phyloP scores from a whole-genome alignment of 1,140 invertebrate genomes.

The Penaeus vannamei region DNA sequence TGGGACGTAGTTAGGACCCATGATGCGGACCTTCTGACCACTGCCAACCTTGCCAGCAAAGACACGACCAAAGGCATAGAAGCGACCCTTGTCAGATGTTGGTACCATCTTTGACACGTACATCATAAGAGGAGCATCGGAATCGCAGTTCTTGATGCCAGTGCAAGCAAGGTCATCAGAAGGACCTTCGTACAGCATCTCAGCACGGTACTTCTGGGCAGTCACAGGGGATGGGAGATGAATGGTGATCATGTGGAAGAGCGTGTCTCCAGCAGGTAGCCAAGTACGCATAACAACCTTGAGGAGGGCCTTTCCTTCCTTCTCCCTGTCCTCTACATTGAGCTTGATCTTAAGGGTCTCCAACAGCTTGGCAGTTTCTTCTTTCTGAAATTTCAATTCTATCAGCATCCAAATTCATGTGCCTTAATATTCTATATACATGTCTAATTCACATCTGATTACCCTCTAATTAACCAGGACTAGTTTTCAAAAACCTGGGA shows the following conservation, averaged over 20 bases:
- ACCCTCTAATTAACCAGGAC: no score
- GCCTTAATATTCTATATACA: no score
- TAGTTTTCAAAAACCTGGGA: no score
- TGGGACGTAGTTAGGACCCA: slow-evolving; percentile 97
- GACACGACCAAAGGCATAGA: slow-evolving; percentile 99
- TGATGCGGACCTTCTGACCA: slow-evolving; percentile 96
- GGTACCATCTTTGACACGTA: slow-evolving; percentile 99
- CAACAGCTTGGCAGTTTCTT: slow-evolving; percentile 88
- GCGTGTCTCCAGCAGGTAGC: slow-evolving; percentile 98
- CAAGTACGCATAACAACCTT: slow-evolving; percentile 99
- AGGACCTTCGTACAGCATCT: slow-evolving; percentile 98
- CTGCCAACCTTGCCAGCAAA: slow-evolving; percentile 96
- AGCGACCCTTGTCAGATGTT: slow-evolving; percentile 98
- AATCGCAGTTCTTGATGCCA: slow-evolving; percentile 92
- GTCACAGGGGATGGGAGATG: slow-evolving; percentile 99
- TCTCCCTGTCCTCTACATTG: slow-evolving; percentile 95
- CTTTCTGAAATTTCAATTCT: slow-evolving; percentile 77
- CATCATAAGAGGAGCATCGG: slow-evolving; percentile 99
- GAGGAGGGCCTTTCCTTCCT: slow-evolving; percentile 91
- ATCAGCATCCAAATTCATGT: no score
- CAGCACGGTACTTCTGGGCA: slow-evolving; percentile 99
- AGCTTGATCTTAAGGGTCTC: slow-evolving; percentile 93
- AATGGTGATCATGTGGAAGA: slow-evolving; percentile 99
- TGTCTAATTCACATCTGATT: no score
- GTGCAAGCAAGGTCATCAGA: slow-evolving; percentile 96